phyloP scores from a whole-genome alignment of 1,140 invertebrate genomes.

The Chrysomallon squamiferum region DNA sequence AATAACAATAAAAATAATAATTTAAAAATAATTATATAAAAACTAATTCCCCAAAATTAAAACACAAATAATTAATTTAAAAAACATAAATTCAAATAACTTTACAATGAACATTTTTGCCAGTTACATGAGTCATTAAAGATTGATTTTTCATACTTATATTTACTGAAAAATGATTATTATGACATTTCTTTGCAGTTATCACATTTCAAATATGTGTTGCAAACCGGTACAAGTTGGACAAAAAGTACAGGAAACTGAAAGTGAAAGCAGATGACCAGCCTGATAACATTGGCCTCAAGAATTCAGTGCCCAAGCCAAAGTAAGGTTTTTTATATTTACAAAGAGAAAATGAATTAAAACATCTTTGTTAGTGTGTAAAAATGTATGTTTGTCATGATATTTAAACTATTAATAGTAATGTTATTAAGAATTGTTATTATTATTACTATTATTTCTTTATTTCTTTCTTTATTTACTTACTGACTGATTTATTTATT shows the following conservation, averaged over 20 bases:
- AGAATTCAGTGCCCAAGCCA: slow-evolving; percentile 28
- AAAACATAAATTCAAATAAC: too few species aligned
- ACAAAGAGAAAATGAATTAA: not conserved
- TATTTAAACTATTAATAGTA: not conserved
- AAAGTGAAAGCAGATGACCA: slow-evolving; percentile 23
- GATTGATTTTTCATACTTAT: too few species aligned
- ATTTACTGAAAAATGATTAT: too few species aligned
- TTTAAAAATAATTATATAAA: too few species aligned
- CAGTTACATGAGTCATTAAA: too few species aligned
- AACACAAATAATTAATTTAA: too few species aligned
- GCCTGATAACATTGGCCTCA: slow-evolving; percentile 22
- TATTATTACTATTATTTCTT: not conserved
- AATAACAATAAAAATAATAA: too few species aligned
- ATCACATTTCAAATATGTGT: slow-evolving; percentile 43
- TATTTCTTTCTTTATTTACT: not conserved
- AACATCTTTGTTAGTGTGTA: not conserved
- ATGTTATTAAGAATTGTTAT: not conserved
- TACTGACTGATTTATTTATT: not conserved
- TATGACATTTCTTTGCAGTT: too few species aligned
- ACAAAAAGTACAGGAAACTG: slow-evolving; percentile 38
- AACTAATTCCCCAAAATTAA: too few species aligned
- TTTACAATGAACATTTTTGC: too few species aligned
- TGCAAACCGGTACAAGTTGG: slow-evolving; percentile 47
- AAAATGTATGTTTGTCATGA: not conserved
- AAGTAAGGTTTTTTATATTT: slow-evolving; percentile 21